Base-by-base conservation (phyloP, 2,888 invertebrate species). In the Hyppa rectilinea region DNA sequence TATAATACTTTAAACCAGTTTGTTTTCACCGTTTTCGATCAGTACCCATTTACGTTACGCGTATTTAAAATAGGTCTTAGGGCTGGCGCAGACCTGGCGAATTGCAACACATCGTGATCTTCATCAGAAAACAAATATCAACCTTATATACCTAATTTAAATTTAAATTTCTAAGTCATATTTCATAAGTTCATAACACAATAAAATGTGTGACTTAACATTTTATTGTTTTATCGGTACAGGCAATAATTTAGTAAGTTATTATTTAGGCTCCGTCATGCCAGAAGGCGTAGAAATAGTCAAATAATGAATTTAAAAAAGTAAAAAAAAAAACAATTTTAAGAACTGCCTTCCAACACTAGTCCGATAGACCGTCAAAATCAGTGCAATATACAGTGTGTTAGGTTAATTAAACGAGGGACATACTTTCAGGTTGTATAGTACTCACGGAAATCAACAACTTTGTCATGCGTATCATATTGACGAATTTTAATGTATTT, bases 41-140 rank as follows among this genome's bases (percentile, higher is more conserved):
- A 60, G 17, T 43, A 52, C n/a, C 10, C 26, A 50, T 71, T 78
- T 43, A 63, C 58, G 72, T 78, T 43, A 63, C 58, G 72, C 36
- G 17, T 78, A 53, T 31, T 36, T 47, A 38, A 36, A 56, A 36
- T 23, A 6, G 10, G 17, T 56, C 43, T 9, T 10, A 38, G 14
- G 23, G 73, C 36, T 20, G 23, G 9, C 9, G 14, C 29, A 34
- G 29, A 43, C 10, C n/a, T n/a, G 12, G 20, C 4, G 12, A 40
- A 38, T 29, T 23, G 9, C 10, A 61, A 23, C 26, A 6, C 14
- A 71, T 12, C 7, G 26, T 38, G 20, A 20, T 34, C 20, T 67
- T 31, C 67, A 23, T 38, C 34, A 4, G 4, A 38, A 47, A 26
- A 45, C 10, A 56, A 71, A 58, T 31, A 71, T n/a, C 9, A 47